Base-by-base conservation (phyloP, 2,113 vertebrate species). In the Macrotus californicus region DNA sequence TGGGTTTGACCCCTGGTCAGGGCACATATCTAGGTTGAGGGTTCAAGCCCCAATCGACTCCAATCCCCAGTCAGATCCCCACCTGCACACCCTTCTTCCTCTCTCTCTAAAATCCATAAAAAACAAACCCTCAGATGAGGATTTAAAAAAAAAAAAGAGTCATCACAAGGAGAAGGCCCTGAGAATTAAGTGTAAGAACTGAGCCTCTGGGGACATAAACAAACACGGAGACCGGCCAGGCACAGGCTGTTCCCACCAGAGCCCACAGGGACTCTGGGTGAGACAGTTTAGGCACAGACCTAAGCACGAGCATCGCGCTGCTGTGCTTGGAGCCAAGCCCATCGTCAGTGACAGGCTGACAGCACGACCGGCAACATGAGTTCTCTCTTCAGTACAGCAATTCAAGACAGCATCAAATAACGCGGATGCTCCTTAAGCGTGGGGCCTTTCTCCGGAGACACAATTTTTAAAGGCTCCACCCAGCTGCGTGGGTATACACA, bases 371-470 rank as follows among this genome's bases (percentile, higher is more conserved):
- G 13, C 29, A 91, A 22, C 10, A 87, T 6, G 12, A 34, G 61
- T 29, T 72, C 59, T 91, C 16, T 43, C 36, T 16, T 14, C 73
- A 79, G 82, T n/a, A 92, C 66, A 94, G 66, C 89, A 79, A 67
- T 86, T 73, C 26, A 83, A 95, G 26, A 31, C 19, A 77, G 15
- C 94, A 81, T 85, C 79, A 94, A 93, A 39, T 54, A 73, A 93
- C 18, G 3, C 15, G 61, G 70, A n/a, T 43, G 66, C 39, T 12
- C 46, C 46, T 52, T 9, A 36, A 80, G 21, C 24, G 34, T 50
- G 87, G 89, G 16, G 52, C 41, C 67, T 13, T 43, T 79, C 50
- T 80, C 73, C 9, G 5, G 43, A 76, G n/a, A 67, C 6, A 18
- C 12, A 8, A 52, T n/a, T 75, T 72, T 56, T 54, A 92, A 76